Conservation (phyloP, 2,797 vertebrate species). For the Sarcophilus harrisii region DNA sequence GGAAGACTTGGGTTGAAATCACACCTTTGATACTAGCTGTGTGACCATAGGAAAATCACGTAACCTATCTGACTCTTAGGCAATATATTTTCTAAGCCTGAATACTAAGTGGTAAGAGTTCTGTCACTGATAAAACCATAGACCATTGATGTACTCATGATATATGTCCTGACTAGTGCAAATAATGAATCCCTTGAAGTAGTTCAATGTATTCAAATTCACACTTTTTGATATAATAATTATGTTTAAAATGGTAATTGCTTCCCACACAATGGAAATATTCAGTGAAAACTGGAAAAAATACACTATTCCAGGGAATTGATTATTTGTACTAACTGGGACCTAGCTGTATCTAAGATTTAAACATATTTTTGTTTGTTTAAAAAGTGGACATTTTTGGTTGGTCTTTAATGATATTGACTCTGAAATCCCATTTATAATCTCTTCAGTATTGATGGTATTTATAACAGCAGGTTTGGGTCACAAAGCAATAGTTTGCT, state of each 20-base stretch:
- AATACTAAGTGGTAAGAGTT: not conserved
- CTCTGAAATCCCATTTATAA: not conserved
- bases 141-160: not conserved
- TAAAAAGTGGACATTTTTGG: not conserved
- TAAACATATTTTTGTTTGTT: not conserved
- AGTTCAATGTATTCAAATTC: not conserved
- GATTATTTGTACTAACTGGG: not conserved
- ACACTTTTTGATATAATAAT: not conserved
- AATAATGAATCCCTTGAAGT: not conserved
- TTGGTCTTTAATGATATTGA: not conserved
- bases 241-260: not conserved
- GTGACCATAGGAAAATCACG: not conserved
- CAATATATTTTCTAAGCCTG: not conserved
- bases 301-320: not conserved
- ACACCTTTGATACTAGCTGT: not conserved
- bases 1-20: not conserved
- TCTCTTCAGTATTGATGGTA: not conserved
- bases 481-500: not conserved
- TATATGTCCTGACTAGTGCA: not conserved
- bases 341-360: not conserved
- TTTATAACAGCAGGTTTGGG: not conserved
- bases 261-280: not conserved
- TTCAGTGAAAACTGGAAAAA: not conserved
- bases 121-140: not conserved
- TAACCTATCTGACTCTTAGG: not conserved